Percentiles rank a stretch among this genome's conserved stretches.
These are phyloP conservation scores for Aphelinus atriplicis DNA, from an alignment of 1,140 invertebrate species.

Conservation along the genomic window DNA sequence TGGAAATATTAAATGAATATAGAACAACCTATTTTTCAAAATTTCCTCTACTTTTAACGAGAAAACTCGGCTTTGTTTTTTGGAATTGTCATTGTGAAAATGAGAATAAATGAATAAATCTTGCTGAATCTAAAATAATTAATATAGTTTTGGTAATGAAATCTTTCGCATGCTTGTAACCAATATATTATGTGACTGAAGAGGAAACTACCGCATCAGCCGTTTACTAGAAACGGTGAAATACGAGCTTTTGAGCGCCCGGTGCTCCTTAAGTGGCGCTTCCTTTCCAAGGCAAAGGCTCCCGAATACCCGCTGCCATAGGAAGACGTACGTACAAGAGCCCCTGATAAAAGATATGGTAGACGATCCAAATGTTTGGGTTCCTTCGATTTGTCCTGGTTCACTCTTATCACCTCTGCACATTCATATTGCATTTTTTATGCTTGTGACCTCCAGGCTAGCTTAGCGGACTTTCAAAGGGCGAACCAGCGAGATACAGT, in stretches of 20 bases:
- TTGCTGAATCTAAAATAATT: too few species aligned
- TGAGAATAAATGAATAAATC: too few species aligned
- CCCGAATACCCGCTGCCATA: not conserved
- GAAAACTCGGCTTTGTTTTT: too few species aligned
- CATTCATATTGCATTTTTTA: slow-evolving; percentile 23
- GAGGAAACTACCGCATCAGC: not conserved
- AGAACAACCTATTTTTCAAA: too few species aligned
- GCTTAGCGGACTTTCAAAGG: slow-evolving; percentile 16
- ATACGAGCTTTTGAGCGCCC: not conserved
- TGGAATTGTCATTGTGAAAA: too few species aligned
- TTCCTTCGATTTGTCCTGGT: slow-evolving; percentile 42
- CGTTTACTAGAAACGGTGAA: slow-evolving; percentile 53
- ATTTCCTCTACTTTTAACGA: too few species aligned
- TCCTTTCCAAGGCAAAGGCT: too few species aligned
- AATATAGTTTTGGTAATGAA: too few species aligned
- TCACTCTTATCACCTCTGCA: slow-evolving; percentile 35
- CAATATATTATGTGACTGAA: too few species aligned
- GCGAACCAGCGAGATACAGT: slow-evolving; percentile 18
- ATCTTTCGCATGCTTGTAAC: too few species aligned
- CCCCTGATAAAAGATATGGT: slow-evolving; percentile 48
- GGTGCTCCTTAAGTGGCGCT: too few species aligned
- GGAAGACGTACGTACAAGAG: not conserved
- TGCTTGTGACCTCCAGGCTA: not conserved
- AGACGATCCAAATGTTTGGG: slow-evolving; percentile 46
- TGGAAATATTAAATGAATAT: too few species aligned